Percentiles rank a stretch among this genome's conserved stretches.
Evolutionary conservation across 2,113 vertebrate species (phyloP).

Genomic region (Pterophyllum scalare): DNA sequence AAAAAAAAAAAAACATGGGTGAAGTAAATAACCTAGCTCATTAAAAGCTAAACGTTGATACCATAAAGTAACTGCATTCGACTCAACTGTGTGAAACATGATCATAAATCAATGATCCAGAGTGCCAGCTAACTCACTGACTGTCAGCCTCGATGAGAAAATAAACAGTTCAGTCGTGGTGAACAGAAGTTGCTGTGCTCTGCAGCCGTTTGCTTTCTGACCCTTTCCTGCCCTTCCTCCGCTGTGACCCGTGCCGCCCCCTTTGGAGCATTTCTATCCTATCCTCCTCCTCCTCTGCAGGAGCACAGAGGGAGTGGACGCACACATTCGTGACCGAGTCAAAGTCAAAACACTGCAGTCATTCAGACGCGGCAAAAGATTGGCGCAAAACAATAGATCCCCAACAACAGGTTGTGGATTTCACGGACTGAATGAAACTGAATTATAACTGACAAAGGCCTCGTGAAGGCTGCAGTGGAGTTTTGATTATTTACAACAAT

Average conservation of each 20-base stretch:
- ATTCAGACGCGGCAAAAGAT: not conserved
- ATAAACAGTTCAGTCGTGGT: not conserved
- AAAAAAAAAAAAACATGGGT: too few relatives aligned
- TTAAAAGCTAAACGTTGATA: too few relatives aligned
- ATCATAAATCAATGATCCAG: not conserved
- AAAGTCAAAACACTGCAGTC: not conserved
- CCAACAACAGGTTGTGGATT: too few relatives aligned
- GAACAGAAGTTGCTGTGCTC: not conserved
- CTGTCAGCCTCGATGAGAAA: not conserved
- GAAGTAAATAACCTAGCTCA: too few relatives aligned
- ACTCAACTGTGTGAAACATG: not conserved
- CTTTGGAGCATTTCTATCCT: not conserved
- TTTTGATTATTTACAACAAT: too few relatives aligned
- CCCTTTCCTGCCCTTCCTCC: not conserved
- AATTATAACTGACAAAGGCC: too few relatives aligned
- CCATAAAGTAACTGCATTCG: too few relatives aligned
- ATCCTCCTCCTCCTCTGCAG: not conserved
- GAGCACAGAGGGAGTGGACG: too few relatives aligned
- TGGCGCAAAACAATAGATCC: too few relatives aligned
- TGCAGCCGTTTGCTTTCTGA: not conserved
- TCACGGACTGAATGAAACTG: too few relatives aligned
- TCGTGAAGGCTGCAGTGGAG: too few relatives aligned
- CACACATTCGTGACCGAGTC: not conserved
- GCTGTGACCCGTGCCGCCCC: not conserved
- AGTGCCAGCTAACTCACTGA: not conserved